phyloP scores from a whole-genome alignment of 2,888 invertebrate species.

The Beris morrisii region DNA sequence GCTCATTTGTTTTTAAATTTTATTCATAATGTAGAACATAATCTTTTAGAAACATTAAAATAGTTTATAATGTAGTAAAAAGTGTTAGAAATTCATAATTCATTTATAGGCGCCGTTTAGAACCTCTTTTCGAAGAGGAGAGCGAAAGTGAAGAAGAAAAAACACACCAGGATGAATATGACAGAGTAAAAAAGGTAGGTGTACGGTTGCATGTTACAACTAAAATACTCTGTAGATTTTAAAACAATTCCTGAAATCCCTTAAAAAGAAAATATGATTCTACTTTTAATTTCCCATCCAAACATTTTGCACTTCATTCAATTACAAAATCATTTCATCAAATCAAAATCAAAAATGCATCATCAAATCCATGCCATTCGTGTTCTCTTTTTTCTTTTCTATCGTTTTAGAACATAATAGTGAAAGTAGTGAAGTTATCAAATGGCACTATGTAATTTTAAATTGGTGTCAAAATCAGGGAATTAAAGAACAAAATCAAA shows the following conservation, averaged over 20 bases:
- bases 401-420: constrained; percentile 53
- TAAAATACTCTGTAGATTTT: background rate
- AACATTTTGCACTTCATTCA: background rate
- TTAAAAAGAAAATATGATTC: too few relatives aligned
- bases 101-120: constrained; percentile 68
- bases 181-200: constrained; percentile 46
- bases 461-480: constrained; percentile 28
- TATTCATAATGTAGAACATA: background rate
- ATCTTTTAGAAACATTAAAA: background rate
- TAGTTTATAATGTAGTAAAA: background rate
- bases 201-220: constrained; percentile 33
- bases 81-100: constrained; percentile 29
- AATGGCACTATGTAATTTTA: constrained; percentile 30
- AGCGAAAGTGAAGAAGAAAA: constrained; percentile 65
- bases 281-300: too few relatives aligned
- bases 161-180: constrained; percentile 55
- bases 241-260: background rate
- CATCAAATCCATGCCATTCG: constrained; percentile 1
- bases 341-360: background rate
- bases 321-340: background rate
- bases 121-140: constrained; percentile 83
- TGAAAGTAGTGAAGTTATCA: constrained; percentile 55
- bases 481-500: constrained; percentile 32
- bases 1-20: too few relatives aligned
- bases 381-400: constrained; percentile 23